Conservation (phyloP, 2,888 invertebrate species). For the Netelia melanura region DNA sequence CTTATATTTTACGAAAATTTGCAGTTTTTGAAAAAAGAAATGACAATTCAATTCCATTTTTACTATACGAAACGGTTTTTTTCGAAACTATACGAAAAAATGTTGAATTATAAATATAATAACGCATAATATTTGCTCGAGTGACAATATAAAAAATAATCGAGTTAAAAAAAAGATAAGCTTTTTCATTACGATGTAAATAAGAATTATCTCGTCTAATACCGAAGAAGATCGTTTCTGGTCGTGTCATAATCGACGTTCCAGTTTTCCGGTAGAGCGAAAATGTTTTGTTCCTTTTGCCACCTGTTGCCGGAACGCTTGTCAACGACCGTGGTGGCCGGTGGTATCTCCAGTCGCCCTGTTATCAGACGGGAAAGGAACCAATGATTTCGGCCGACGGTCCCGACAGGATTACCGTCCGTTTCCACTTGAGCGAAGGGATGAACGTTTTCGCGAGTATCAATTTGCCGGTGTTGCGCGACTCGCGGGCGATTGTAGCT, state of each 20-base stretch:
- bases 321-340: constrained; percentile 34
- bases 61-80: too few relatives aligned
- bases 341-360: constrained; percentile 68
- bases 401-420: constrained; percentile 53
- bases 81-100: not conserved
- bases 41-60: too few relatives aligned
- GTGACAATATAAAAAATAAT: not conserved
- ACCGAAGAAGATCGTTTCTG: constrained; percentile 57
- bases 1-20: constrained; percentile 50
- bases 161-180: not conserved
- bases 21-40: not conserved
- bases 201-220: not conserved
- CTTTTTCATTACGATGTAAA: not conserved
- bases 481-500: constrained; percentile 80
- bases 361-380: constrained; percentile 74
- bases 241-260: constrained; percentile 50
- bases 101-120: not conserved
- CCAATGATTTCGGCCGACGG: constrained; percentile 69
- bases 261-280: constrained; percentile 63
- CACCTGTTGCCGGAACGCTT: constrained; percentile 67
- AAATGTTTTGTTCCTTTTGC: constrained; percentile 57
- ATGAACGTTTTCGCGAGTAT: constrained; percentile 17
- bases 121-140: not conserved
- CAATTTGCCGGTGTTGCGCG: constrained; percentile 47
- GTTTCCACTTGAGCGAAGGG: constrained; percentile 22